Evolutionary conservation across 2,797 vertebrate genomes (phyloP).

Genomic region (Prionace glauca): DNA sequence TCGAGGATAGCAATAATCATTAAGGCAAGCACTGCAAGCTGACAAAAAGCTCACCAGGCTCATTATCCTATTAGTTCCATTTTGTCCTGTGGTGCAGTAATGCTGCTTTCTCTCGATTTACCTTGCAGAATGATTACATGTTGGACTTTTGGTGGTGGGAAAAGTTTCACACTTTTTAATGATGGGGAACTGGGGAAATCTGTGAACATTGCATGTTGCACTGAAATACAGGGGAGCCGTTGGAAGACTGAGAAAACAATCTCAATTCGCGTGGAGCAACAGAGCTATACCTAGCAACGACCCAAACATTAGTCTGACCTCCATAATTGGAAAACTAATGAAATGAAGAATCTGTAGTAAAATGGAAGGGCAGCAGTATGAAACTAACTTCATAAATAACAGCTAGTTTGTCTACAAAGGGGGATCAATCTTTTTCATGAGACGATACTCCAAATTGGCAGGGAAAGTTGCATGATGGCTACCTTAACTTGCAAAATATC

Average conservation of each 20-base stretch:
- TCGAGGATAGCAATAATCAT: constrained; percentile 65
- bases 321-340: constrained; percentile 36
- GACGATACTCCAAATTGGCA: neutral
- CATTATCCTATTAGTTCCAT: constrained; percentile 29
- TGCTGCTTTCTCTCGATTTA: constrained; percentile 12
- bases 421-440: neutral
- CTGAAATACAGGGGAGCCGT: constrained; percentile 38
- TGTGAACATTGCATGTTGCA: constrained; percentile 46
- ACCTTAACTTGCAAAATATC: neutral
- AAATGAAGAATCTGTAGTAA: constrained; percentile 20
- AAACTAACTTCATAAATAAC: constrained; percentile 23
- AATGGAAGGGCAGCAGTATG: neutral
- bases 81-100: constrained; percentile 33
- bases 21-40: constrained; percentile 64
- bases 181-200: constrained; percentile 47
- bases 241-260: neutral
- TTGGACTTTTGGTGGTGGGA: neutral
- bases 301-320: constrained; percentile 34
- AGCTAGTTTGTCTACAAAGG: neutral
- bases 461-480: neutral
- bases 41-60: constrained; percentile 43
- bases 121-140: constrained; percentile 10
- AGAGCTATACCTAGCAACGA: neutral
- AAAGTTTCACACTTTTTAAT: constrained; percentile 49
- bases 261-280: neutral